Conservation (phyloP, 2,888 invertebrate genomes). For the Chymomyza amoena region DNA sequence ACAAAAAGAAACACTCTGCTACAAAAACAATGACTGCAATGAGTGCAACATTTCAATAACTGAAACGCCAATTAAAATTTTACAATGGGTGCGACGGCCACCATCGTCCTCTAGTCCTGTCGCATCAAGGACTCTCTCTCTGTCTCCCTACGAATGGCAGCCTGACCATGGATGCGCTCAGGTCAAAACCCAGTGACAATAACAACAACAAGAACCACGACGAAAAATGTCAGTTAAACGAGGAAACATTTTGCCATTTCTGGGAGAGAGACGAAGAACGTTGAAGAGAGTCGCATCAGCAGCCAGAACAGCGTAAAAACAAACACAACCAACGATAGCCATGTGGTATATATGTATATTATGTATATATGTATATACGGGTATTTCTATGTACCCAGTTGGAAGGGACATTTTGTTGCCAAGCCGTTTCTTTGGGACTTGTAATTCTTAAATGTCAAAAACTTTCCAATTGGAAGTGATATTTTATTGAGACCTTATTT, state of each 20-base stretch:
- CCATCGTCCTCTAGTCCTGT: not conserved
- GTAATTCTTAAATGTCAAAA: too few relatives aligned
- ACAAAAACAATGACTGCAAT: constrained; percentile 6
- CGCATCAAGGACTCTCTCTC: not conserved
- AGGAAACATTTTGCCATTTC: constrained; percentile 46
- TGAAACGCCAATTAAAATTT: constrained; percentile 69
- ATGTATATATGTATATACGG: constrained; percentile 13
- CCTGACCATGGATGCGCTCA: not conserved
- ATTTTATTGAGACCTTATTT: too few relatives aligned
- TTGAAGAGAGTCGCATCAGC: not conserved
- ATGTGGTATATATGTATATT: constrained; percentile 21
- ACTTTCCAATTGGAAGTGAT: too few relatives aligned
- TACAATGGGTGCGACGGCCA: constrained; percentile 44
- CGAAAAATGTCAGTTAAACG: constrained; percentile 59
- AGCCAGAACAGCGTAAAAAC: constrained; percentile 35
- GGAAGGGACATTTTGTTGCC: too few relatives aligned
- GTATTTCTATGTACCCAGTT: not conserved
- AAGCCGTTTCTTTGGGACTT: too few relatives aligned
- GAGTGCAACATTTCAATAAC: constrained; percentile 67
- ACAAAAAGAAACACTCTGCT: constrained; percentile 12
- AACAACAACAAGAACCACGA: constrained; percentile 40
- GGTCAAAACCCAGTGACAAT: not conserved
- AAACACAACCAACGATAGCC: constrained; percentile 47
- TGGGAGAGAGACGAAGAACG: not conserved
- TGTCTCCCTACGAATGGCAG: constrained; percentile 1